Conservation (phyloP, 2,113 vertebrate species). For the Micromys minutus region DNA sequence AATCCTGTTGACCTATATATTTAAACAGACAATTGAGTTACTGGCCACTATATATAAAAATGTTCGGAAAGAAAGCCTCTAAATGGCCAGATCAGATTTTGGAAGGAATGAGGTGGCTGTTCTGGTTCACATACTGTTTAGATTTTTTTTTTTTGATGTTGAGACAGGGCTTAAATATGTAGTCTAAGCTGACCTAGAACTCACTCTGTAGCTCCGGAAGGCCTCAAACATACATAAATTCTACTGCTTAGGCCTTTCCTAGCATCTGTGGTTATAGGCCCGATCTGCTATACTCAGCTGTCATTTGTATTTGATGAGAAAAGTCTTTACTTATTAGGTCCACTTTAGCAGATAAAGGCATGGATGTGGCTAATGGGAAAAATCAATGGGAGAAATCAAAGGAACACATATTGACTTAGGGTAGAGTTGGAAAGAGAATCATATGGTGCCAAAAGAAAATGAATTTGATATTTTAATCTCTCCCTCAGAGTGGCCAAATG, state of each 20-base stretch:
- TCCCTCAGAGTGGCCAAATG: conserved; percentile 6
- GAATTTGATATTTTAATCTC: conserved; percentile 8
- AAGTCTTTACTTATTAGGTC: not conserved
- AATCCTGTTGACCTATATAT: not conserved
- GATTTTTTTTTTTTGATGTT: not conserved
- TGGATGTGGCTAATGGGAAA: not conserved
- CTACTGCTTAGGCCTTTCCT: not conserved
- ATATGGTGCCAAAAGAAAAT: not conserved
- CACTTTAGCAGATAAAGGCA: not conserved
- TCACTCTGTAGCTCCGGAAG: not conserved
- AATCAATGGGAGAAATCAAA: not conserved
- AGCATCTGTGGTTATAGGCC: not conserved
- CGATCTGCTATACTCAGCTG: not conserved
- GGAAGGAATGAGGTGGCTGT: not conserved
- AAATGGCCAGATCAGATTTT: not conserved
- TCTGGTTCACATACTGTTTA: not conserved
- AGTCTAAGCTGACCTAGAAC: not conserved
- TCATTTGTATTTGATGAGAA: conserved; percentile 15
- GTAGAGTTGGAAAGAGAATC: not conserved
- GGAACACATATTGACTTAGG: not conserved
- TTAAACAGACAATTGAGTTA: conserved; percentile 8
- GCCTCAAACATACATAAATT: not conserved
- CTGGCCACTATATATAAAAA: not conserved
- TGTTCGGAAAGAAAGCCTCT: not conserved
- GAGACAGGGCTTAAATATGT: not conserved